Evolutionary conservation across 2,888 invertebrate species (phyloP).

Genomic region (Julus scanicus): DNA sequence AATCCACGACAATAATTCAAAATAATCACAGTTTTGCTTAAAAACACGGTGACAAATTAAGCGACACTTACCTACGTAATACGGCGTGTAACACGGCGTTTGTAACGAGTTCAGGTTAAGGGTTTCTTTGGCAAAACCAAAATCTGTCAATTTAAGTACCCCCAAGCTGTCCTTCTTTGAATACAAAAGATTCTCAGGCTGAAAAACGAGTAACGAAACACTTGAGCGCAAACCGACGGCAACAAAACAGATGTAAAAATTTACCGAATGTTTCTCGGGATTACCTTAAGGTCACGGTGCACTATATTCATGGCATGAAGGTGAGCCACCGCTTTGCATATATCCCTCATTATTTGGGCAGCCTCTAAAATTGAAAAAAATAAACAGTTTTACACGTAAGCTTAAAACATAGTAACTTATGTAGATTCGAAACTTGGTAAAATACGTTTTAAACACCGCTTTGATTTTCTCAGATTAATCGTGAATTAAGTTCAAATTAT

Average conservation of each 20-base stretch:
- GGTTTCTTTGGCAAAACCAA: constrained; percentile 98
- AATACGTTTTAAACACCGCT: no score
- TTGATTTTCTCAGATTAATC: no score
- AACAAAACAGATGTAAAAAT: neutral
- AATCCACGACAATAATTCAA: neutral
- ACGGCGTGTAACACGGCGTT: constrained; percentile 99
- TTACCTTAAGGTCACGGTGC: constrained; percentile 97
- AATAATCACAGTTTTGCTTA: neutral
- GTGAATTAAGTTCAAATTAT: no score
- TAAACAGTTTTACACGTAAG: constrained; percentile 51
- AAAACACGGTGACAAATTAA: neutral
- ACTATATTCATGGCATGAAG: constrained; percentile 95
- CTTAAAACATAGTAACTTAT: neutral
- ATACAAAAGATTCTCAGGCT: constrained; percentile 71
- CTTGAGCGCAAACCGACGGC: neutral
- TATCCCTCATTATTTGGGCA: constrained; percentile 94
- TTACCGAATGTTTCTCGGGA: constrained; percentile 65
- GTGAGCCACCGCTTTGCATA: constrained; percentile 93
- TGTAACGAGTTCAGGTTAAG: constrained; percentile 86
- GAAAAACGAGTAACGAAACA: constrained; percentile 54
- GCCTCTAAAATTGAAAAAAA: constrained; percentile 74
- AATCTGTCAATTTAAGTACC: constrained; percentile 96
- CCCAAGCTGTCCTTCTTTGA: constrained; percentile 69
- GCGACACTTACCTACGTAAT: constrained; percentile 85
- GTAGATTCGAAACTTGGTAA: no score